Base-by-base conservation (phyloP, 2,113 vertebrate species). In the Piaya cayana region DNA sequence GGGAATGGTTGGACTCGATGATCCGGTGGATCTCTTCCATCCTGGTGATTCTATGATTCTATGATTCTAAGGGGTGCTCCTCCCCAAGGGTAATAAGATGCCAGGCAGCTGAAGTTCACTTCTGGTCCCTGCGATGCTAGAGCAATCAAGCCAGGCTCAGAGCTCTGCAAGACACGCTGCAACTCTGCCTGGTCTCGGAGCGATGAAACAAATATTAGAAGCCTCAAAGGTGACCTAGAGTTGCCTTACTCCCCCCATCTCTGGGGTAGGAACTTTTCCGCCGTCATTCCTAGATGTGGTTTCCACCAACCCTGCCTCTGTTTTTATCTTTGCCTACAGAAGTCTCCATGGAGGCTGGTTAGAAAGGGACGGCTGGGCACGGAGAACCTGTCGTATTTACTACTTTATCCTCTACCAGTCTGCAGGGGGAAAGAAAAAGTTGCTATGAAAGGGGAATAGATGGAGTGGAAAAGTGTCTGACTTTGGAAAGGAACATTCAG, bases 401-500 rank as follows among this genome's bases (percentile, higher is more conserved):
- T 86, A 32, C 90, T 93, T 96, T 74, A 67, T 92, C 79, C 37
- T 96, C 68, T 68, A 53, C 36, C 47, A 36, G 85, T 93, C 82
- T 86, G 21, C 64, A 93, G 78, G 30, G 79, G 72, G 17, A 65
- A 81, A 53, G n/a, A n/a, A 49, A 91, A 91, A 75, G 47, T 74
- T 92, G 30, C 72, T 77, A 19, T 65, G 77, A 93, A 96, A 93
- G 63, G 50, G 78, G 85, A 91, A 77, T 82, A 77, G 58, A 72
- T 69, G 39, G 87, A 90, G 37, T 0, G 0, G 85, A 52, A 81
- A 86, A 90, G 82, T 50, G 34, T 74, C 89, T 95, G 92, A 94
- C 92, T 96, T 96, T 95, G 79, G 91, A 90, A 97, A 82, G 74
- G 67, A 91, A 67, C 70, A 68, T 79, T 91, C 59, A 69, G 85